Percentiles rank a stretch among this genome's conserved stretches.
Conservation (phyloP, 1,140 invertebrate species). For the Cataglyphis hispanica region DNA sequence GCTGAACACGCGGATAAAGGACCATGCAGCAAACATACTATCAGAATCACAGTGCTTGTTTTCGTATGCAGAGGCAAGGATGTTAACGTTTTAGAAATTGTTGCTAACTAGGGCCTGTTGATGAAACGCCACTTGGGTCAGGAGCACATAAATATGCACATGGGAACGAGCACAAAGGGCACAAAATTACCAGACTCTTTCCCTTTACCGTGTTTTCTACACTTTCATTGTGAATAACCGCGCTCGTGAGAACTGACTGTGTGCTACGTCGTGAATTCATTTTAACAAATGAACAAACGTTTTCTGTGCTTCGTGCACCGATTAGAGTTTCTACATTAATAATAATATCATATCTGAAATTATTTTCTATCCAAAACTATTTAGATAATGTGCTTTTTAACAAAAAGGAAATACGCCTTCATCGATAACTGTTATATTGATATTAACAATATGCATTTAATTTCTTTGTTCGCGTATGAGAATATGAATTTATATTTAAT, state of each 20-base stretch:
- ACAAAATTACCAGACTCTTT: slow-evolving; percentile 56
- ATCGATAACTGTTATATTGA: neutral
- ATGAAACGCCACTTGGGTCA: slow-evolving; percentile 54
- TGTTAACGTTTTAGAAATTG: slow-evolving; percentile 61
- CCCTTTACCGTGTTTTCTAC: slow-evolving; percentile 54
- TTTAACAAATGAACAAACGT: slow-evolving; percentile 53
- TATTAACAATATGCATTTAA: neutral
- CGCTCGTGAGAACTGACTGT: slow-evolving; percentile 48
- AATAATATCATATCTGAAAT: neutral
- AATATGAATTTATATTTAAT: neutral
- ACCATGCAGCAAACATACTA: slow-evolving; percentile 42
- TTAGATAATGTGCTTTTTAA: neutral
- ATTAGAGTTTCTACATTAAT: slow-evolving; percentile 31
- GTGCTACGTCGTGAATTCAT: slow-evolving; percentile 46
- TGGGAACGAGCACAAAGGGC: slow-evolving; percentile 55
- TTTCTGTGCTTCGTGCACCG: neutral
- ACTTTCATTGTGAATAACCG: slow-evolving; percentile 59
- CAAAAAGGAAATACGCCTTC: neutral
- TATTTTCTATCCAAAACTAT: neutral
- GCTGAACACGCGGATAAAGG: slow-evolving; percentile 44
- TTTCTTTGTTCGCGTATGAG: neutral
- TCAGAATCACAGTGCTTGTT: slow-evolving; percentile 50
- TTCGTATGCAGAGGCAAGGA: slow-evolving; percentile 52
- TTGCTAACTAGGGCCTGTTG: slow-evolving; percentile 49
- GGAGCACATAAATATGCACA: slow-evolving; percentile 58